Evolutionary conservation across 2,797 vertebrate species (phyloP).

Genomic region (Xiphophorus birchmanni): DNA sequence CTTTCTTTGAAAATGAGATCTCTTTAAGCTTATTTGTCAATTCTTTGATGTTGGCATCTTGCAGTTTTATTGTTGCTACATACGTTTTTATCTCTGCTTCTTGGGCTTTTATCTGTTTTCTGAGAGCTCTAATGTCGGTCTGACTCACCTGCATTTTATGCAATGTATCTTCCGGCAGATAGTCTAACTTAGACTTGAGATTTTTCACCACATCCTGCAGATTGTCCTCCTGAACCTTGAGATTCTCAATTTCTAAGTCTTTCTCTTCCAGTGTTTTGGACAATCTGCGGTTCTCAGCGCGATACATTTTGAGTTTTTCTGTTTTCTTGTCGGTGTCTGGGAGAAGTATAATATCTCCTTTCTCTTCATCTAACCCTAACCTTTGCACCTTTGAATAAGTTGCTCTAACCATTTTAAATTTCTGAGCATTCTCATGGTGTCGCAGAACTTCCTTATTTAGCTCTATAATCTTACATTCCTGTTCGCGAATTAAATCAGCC

Average conservation of each 20-base stretch:
- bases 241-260: neutral
- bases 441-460: neutral
- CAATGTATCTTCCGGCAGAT: neutral
- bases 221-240: neutral
- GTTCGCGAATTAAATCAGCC: neutral
- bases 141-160: neutral
- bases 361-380: neutral
- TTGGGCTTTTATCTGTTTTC: neutral
- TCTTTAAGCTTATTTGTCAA: neutral
- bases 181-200: neutral
- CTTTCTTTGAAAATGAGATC: neutral
- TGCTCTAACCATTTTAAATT: neutral
- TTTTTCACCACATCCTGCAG: neutral
- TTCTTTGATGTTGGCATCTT: neutral
- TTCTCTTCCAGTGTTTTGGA: neutral
- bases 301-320: neutral
- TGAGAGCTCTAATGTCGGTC: neutral
- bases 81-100: neutral
- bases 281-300: neutral
- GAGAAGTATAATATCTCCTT: neutral
- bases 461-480: neutral
- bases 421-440: neutral
- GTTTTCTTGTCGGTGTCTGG: neutral
- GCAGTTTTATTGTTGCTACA: fast-evolving
- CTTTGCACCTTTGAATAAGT: neutral